Conservation (phyloP, 2,113 vertebrate genomes). For the Scalopus aquaticus region DNA sequence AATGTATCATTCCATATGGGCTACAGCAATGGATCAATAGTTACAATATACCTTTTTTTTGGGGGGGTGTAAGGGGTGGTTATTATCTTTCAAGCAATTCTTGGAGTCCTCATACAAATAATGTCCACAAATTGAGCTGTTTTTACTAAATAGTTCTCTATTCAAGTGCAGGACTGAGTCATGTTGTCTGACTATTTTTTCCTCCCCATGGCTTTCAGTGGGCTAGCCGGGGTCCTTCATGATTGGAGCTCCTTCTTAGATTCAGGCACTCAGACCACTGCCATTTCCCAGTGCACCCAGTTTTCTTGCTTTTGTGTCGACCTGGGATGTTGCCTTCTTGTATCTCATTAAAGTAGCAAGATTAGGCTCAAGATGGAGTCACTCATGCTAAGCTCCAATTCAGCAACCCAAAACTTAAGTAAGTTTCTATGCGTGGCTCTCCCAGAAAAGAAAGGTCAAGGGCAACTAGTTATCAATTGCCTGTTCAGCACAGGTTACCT, state of each 20-base stretch:
- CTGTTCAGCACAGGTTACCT: not conserved
- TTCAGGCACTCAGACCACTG: not conserved
- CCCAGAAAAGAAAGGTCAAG: not conserved
- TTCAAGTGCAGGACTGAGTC: not conserved
- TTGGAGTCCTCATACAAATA: not conserved
- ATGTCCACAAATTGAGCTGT: not conserved
- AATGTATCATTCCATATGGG: too few relatives aligned
- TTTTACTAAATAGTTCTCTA: not conserved
- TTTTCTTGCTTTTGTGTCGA: not conserved
- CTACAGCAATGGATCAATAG: not conserved
- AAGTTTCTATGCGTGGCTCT: not conserved
- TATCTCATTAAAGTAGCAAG: not conserved
- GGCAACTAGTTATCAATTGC: not conserved
- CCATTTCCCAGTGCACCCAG: accelerated
- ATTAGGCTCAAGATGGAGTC: not conserved
- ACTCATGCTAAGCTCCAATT: not conserved
- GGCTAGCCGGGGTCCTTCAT: accelerated
- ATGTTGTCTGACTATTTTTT: not conserved
- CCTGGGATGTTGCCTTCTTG: not conserved
- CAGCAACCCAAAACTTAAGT: not conserved
- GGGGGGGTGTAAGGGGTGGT: too few relatives aligned
- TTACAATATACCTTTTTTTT: not conserved
- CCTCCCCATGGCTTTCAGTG: not conserved
- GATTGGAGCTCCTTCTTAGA: not conserved
- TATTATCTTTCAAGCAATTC: not conserved